These are phyloP conservation scores for Metaphire vulgaris DNA, from an alignment of 1,140 invertebrate genomes.

Conservation along the genomic window DNA sequence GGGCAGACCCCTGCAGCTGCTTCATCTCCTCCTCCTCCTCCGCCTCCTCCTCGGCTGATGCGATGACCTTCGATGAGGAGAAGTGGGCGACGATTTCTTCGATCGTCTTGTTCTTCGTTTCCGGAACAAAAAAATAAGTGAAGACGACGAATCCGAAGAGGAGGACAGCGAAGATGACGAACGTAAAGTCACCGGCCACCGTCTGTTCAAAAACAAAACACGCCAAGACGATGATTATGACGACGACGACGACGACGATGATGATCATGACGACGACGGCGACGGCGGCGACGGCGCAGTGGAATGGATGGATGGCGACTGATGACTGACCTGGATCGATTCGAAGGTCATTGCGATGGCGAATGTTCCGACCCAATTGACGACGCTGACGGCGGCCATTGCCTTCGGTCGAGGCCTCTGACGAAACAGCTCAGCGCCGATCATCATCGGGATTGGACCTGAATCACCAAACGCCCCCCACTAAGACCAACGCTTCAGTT, in stretches of 20 bases:
- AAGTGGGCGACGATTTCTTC: constrained; percentile 69
- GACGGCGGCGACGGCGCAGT: no score
- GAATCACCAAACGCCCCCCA: no score
- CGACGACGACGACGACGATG: no score
- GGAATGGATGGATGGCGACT: no score
- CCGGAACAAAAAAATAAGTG: constrained; percentile 94
- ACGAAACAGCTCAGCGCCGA: constrained; percentile 91
- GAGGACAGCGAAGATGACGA: constrained; percentile 92
- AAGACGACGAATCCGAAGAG: constrained; percentile 94
- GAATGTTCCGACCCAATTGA: constrained; percentile 98
- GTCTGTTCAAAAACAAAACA: neutral
- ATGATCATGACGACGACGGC: no score
- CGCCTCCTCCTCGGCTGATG: no score
- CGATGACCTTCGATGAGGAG: no score
- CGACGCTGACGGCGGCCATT: constrained; percentile 92
- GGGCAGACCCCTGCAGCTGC: no score
- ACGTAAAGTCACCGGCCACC: constrained; percentile 71
- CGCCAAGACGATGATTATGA: neutral
- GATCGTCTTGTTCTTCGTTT: constrained; percentile 97
- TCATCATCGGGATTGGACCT: constrained; percentile 90
- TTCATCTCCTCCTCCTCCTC: no score
- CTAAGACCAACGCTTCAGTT: no score
- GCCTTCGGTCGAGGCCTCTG: constrained; percentile 92
- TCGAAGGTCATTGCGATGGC: constrained; percentile 90
- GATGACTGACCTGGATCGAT: constrained; percentile 59